Evolutionary conservation across 2,113 vertebrate species (phyloP), one percentile per base, ranked within the genome.

Genomic region (Physeter macrocephalus): DNA sequence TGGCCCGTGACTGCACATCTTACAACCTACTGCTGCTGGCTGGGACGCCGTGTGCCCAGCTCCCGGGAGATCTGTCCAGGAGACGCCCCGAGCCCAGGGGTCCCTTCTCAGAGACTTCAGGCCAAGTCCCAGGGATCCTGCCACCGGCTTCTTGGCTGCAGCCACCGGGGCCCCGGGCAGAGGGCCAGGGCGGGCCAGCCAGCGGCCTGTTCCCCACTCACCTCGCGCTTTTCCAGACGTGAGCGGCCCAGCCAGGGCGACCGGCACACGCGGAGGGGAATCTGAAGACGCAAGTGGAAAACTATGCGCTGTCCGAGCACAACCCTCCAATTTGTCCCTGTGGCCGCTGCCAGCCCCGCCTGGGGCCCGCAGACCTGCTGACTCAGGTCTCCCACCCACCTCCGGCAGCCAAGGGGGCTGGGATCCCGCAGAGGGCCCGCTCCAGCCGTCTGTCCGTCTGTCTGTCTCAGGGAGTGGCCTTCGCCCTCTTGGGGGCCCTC

Each of bases 261-360:
- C 93, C 89, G 89, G 92, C 89, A 94, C 97, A 93, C 88, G 96
- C 67, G 78, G 80, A 97, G 95, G 95, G 97, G 98, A 98, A 98
- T 97, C 98, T 95, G 69, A 98, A 98, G 98, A 98, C 98, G 98
- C 98, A 98, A 99, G 97, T 93, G 46, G 97, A 97, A 98, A 98
- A 98, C 97, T 99, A 98, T 98, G 98, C 25, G 77, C 87, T 96
- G 89, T 98, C 93, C 95, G 98, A 98, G 97, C 89, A 36, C 99
- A 98, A 98, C 95, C 98, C 97, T 94, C 94, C 97, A 98, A 98
- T 98, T 98, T 98, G 96, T 98, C 98, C 98, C 98, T 96, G 98
- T 0, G 43, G 93, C 54, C 0, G 87, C 93, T 3, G n/a, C 74
- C 82, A 27, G 86, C 89, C 84, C 95, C 5, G 27, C 94, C 96